Conservation (phyloP, 2,888 invertebrate genomes). For the Lasioglossum marginatum region DNA sequence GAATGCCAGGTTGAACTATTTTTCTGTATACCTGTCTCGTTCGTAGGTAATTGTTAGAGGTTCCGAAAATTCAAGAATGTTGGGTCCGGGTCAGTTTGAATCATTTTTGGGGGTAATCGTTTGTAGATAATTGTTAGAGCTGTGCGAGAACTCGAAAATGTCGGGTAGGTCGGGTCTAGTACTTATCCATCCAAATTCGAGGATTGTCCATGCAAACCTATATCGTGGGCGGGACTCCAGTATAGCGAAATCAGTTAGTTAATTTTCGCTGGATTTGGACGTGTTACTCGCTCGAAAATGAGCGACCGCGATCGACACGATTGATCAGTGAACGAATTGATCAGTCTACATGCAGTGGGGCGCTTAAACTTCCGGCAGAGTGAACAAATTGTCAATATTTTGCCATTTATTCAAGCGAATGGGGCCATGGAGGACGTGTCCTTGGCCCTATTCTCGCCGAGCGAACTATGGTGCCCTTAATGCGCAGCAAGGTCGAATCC, state of each 20-base stretch:
- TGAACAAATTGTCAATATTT: constrained; percentile 44
- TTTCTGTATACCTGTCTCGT: too few species aligned
- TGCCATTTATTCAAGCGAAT: constrained; percentile 52
- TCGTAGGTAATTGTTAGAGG: too few species aligned
- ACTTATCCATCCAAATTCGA: too few species aligned
- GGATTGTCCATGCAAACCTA: too few species aligned
- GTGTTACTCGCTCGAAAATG: not conserved
- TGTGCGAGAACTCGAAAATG: too few species aligned
- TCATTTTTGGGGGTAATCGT: too few species aligned
- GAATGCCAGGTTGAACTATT: too few species aligned
- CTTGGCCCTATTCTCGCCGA: constrained; percentile 46
- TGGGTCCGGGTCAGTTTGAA: too few species aligned
- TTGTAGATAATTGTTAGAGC: too few species aligned
- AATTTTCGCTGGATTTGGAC: not conserved
- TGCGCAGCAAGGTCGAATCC: constrained; percentile 50
- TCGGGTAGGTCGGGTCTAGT: too few species aligned
- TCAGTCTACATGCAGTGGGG: not conserved
- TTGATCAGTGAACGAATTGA: not conserved
- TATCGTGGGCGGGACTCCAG: too few species aligned
- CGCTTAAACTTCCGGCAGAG: not conserved
- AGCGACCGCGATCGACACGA: not conserved
- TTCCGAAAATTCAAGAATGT: too few species aligned
- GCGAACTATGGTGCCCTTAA: constrained; percentile 48
- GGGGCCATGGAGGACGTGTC: constrained; percentile 18
- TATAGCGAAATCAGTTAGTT: not conserved